A percentile compares a stretch with the other conserved stretches of the same genome.
Evolutionary conservation across 1,140 invertebrate species (phyloP).

Genomic region (Ganaspis sp.): DNA sequence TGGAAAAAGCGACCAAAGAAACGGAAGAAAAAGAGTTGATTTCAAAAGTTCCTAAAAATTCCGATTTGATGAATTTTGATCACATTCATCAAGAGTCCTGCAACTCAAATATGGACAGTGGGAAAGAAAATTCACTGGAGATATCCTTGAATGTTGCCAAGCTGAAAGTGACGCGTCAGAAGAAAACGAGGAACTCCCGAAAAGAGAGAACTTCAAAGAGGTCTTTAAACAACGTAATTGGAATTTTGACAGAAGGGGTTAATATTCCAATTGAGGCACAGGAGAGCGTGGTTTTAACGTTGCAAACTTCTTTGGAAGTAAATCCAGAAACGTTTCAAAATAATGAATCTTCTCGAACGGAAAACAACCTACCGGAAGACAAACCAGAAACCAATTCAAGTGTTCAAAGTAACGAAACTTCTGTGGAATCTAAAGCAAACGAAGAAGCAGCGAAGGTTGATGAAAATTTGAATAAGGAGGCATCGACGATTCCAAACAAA

Average conservation of each 20-base stretch:
- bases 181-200: conserved; percentile 63
- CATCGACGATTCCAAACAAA: too few relatives aligned
- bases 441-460: background rate
- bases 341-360: conserved; percentile 38
- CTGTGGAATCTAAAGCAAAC: background rate
- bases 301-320: conserved; percentile 64
- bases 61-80: conserved; percentile 56
- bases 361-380: conserved; percentile 30
- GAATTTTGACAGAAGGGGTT: conserved; percentile 72
- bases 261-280: conserved; percentile 69
- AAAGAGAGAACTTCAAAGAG: conserved; percentile 63
- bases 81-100: conserved; percentile 69
- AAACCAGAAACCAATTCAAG: background rate
- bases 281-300: conserved; percentile 68
- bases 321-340: conserved; percentile 52
- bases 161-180: conserved; percentile 65
- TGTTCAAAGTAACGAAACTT: background rate
- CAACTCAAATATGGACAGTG: conserved; percentile 73
- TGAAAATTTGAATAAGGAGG: background rate
- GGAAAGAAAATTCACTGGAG: conserved; percentile 73
- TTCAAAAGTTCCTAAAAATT: conserved; percentile 36
- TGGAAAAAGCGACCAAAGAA: background rate
- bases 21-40: conserved; percentile 27
- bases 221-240: conserved; percentile 71
- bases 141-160: conserved; percentile 63